Evolutionary conservation across 2,888 invertebrate genomes (phyloP).

Genomic region (Brachycybe producta): DNA sequence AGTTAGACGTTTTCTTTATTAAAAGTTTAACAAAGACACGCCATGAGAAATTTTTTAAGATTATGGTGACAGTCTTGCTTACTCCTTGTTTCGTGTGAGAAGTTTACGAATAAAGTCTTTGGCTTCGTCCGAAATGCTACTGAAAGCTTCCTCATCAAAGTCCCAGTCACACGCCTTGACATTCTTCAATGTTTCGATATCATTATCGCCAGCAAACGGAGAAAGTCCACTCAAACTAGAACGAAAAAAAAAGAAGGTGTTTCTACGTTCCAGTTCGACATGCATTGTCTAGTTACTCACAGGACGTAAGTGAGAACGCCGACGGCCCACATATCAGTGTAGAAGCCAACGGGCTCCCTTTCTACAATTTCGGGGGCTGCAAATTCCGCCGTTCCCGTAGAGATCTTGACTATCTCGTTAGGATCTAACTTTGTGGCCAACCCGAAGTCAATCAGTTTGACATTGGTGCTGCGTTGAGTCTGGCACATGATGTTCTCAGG

Average conservation of each 20-base stretch:
- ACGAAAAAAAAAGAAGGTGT: slow-evolving; percentile 9
- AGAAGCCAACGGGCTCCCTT: slow-evolving; percentile 96
- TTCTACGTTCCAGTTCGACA: not conserved
- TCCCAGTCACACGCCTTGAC: slow-evolving; percentile 99
- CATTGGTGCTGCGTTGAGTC: slow-evolving; percentile 82
- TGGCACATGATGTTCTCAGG: slow-evolving; percentile 99
- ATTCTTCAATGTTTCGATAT: slow-evolving; percentile 94
- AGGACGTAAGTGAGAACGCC: slow-evolving; percentile 97
- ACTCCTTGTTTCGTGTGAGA: slow-evolving; percentile 85
- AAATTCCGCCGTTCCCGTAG: slow-evolving; percentile 98
- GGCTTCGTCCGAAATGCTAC: slow-evolving; percentile 85
- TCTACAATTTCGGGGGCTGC: slow-evolving; percentile 99
- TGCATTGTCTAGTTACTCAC: slow-evolving; percentile 44
- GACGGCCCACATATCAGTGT: slow-evolving; percentile 99
- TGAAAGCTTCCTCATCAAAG: slow-evolving; percentile 92
- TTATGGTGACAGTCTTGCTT: slow-evolving; percentile 27
- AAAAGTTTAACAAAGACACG: not conserved
- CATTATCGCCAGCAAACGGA: slow-evolving; percentile 97
- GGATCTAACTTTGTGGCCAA: slow-evolving; percentile 95
- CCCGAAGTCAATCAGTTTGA: slow-evolving; percentile 99
- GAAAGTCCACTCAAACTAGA: slow-evolving; percentile 85
- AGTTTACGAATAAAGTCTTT: slow-evolving; percentile 95
- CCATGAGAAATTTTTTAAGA: no score
- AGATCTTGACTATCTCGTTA: slow-evolving; percentile 96
- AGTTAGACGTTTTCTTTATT: slow-evolving; percentile 79